phyloP scores from a whole-genome alignment of 2,888 invertebrate species.

The Mesopsocus fuscifrons region DNA sequence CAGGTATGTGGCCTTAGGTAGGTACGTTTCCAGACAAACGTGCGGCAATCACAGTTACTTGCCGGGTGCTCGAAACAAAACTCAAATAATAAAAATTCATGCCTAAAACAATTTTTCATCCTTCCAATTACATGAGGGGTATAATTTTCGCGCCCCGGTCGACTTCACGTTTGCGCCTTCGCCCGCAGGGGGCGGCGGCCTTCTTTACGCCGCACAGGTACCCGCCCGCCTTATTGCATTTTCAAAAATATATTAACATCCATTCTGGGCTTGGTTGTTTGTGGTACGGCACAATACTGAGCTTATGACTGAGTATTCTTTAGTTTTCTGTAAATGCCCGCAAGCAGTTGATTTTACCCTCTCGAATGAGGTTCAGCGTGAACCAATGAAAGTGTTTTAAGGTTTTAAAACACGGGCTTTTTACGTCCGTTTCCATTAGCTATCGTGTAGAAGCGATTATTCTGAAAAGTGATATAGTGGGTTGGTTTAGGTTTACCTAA shows the following conservation, averaged over 20 bases:
- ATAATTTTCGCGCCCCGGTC: constrained; percentile 10
- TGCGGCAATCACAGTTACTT: too few species aligned
- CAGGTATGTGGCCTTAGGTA: too few species aligned
- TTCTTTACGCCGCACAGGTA: constrained; percentile 7
- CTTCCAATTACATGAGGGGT: constrained; percentile 9
- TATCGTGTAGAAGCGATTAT: too few species aligned
- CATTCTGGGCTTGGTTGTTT: constrained; percentile 6
- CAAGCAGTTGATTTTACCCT: constrained; percentile 9
- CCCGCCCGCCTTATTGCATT: constrained; percentile 9
- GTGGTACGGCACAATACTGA: too few species aligned
- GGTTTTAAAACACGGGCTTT: too few species aligned
- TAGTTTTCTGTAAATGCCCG: background rate
- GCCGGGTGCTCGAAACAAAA: constrained; percentile 6
- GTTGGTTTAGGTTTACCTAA: too few species aligned
- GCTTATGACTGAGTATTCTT: background rate
- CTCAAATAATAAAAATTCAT: constrained; percentile 7
- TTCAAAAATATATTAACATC: constrained; percentile 10
- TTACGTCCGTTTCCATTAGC: too few species aligned
- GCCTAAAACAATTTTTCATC: constrained; percentile 8
- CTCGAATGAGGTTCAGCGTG: constrained; percentile 9
- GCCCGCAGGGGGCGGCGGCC: constrained; percentile 6
- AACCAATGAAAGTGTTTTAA: too few species aligned
- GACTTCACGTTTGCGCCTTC: constrained; percentile 4
- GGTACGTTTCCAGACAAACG: too few species aligned
- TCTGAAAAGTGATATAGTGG: too few species aligned